These are phyloP conservation scores for Kuschelorhynchus macadamiae DNA, from an alignment of 2,888 invertebrate species.

Conservation along the genomic window DNA sequence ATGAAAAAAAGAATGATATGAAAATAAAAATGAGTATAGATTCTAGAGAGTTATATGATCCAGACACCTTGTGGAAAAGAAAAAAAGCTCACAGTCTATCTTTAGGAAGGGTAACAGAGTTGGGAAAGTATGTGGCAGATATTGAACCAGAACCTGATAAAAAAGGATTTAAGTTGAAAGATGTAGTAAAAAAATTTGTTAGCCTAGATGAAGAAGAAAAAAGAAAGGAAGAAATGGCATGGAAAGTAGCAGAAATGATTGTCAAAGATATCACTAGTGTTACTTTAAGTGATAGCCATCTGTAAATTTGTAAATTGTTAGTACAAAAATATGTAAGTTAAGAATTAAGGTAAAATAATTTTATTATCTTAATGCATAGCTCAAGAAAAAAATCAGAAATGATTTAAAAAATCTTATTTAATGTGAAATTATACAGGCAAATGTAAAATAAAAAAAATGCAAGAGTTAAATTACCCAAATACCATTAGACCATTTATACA, in stretches of 20 bases:
- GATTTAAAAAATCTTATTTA: no score
- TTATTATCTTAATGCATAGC: no score
- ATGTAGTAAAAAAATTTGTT: constrained; percentile 84
- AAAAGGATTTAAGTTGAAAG: constrained; percentile 68
- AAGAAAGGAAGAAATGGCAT: constrained; percentile 95
- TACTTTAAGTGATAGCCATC: constrained; percentile 74
- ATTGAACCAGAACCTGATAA: constrained; percentile 78
- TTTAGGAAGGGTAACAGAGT: constrained; percentile 88
- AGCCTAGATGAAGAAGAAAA: constrained; percentile 88
- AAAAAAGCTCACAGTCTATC: constrained; percentile 82
- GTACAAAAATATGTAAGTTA: constrained; percentile 1
- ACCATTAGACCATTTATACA: no score
- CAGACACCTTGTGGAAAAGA: constrained; percentile 90
- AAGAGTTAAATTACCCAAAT: no score
- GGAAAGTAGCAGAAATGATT: constrained; percentile 98
- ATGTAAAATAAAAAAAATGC: no score
- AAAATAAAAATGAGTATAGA: constrained; percentile 83
- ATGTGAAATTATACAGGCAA: no score
- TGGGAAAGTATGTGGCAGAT: constrained; percentile 93
- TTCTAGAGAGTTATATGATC: constrained; percentile 86
- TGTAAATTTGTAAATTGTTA: constrained; percentile 1
- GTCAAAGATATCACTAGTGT: constrained; percentile 94
- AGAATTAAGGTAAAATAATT: no score
- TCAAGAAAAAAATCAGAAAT: no score
- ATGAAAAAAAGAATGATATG: constrained; percentile 68